Conservation (phyloP, 64 coral and sea anemone species). For the Cladopsammia gracilis region DNA sequence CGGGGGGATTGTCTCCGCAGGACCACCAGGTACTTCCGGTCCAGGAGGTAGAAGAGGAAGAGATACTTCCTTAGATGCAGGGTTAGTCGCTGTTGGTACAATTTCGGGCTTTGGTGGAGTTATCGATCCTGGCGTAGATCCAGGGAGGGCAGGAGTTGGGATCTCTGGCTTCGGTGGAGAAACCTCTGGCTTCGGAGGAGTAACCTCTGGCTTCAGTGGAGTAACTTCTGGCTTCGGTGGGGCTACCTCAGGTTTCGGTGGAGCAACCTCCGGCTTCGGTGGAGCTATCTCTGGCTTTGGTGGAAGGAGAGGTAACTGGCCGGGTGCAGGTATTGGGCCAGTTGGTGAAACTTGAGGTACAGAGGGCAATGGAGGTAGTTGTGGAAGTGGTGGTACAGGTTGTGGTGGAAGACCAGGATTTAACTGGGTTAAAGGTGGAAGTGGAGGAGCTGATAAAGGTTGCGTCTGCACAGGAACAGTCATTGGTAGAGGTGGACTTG, state of each 20-base stretch:
- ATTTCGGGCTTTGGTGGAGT: slow-evolving; percentile 16
- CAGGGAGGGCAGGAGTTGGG: not conserved
- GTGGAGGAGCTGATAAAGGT: not conserved
- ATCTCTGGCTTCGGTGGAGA: slow-evolving; percentile 3
- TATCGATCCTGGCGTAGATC: not conserved
- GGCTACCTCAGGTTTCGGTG: not conserved
- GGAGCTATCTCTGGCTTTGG: not conserved
- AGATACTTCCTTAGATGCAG: not conserved
- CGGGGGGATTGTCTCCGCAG: not conserved
- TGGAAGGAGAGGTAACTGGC: not conserved
- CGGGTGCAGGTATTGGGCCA: not conserved
- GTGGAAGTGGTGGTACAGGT: slow-evolving; percentile 1
- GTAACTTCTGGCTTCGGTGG: slow-evolving; percentile 2
- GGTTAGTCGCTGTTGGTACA: not conserved
- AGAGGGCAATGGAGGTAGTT: not conserved
- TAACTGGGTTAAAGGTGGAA: not conserved
- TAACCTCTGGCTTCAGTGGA: not conserved
- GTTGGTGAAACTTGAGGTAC: not conserved
- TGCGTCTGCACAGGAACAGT: not conserved
- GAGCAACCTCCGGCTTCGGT: not conserved
- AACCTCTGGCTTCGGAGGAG: not conserved
- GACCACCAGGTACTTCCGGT: not conserved
- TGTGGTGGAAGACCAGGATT: not conserved
- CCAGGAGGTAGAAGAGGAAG: not conserved
- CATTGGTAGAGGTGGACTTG: not conserved